phyloP scores from a whole-genome alignment of 2,113 vertebrate genomes.

The Furnarius figulus region DNA sequence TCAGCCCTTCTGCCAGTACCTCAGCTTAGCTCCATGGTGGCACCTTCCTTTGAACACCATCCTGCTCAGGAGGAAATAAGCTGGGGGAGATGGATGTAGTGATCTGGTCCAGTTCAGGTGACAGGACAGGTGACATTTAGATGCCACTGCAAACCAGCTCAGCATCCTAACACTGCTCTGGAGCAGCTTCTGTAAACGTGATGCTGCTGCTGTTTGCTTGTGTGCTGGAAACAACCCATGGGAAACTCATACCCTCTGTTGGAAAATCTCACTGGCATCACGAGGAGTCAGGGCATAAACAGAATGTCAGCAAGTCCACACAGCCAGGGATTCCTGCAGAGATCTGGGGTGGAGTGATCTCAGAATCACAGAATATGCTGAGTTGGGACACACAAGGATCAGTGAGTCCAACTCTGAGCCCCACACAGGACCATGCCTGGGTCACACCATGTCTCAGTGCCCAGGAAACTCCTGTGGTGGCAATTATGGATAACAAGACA shows the following conservation, averaged over 20 bases:
- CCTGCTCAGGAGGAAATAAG: background rate
- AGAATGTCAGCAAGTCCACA: background rate
- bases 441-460: background rate
- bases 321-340: background rate
- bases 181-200: background rate
- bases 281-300: background rate
- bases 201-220: background rate
- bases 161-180: background rate
- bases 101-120: background rate
- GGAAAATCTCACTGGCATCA: background rate
- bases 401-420: background rate
- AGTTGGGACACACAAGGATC: background rate
- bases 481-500: background rate
- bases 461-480: rapidly evolving
- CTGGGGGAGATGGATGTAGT: background rate
- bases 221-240: background rate
- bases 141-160: background rate
- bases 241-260: background rate
- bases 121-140: background rate
- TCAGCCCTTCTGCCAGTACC: background rate
- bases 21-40: background rate
- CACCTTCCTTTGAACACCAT: background rate
- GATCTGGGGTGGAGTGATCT: background rate
- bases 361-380: background rate
- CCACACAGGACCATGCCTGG: background rate